These are phyloP conservation scores for Onychostruthus taczanowskii DNA, from an alignment of 2,113 vertebrate species.

Conservation along the genomic window DNA sequence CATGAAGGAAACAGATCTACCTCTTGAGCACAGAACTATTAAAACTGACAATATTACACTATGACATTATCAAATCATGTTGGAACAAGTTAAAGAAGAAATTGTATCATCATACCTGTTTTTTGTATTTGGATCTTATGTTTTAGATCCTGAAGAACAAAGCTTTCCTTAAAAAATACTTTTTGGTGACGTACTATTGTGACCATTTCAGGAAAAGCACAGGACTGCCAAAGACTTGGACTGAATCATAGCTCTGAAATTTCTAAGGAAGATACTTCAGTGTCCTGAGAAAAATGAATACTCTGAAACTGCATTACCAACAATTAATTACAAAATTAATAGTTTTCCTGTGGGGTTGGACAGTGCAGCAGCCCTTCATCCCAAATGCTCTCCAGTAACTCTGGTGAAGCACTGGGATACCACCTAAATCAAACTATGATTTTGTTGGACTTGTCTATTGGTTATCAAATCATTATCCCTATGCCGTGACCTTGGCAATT, in stretches of 20 bases:
- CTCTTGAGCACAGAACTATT: neutral
- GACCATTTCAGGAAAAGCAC: neutral
- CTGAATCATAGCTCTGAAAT: neutral
- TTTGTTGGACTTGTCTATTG: neutral
- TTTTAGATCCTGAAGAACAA: neutral
- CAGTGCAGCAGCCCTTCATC: neutral
- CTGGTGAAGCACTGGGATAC: neutral
- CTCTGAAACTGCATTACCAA: neutral
- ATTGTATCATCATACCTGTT: neutral
- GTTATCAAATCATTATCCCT: neutral
- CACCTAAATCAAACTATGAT: neutral
- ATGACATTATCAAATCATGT: neutral
- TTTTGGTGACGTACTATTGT: neutral
- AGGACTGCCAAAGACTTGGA: neutral
- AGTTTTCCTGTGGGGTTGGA: neutral
- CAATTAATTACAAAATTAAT: neutral
- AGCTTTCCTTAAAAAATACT: neutral
- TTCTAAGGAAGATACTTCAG: neutral
- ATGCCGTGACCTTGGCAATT: neutral
- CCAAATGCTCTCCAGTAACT: neutral
- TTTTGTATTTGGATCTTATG: neutral
- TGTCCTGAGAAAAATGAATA: neutral
- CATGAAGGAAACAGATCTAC: neutral
- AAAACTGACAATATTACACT: neutral
- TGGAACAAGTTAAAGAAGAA: neutral